A percentile compares a stretch with the other conserved stretches of the same genome.
Conservation (phyloP, 2,113 vertebrate species). For the Aspiorhynchus laticeps region DNA sequence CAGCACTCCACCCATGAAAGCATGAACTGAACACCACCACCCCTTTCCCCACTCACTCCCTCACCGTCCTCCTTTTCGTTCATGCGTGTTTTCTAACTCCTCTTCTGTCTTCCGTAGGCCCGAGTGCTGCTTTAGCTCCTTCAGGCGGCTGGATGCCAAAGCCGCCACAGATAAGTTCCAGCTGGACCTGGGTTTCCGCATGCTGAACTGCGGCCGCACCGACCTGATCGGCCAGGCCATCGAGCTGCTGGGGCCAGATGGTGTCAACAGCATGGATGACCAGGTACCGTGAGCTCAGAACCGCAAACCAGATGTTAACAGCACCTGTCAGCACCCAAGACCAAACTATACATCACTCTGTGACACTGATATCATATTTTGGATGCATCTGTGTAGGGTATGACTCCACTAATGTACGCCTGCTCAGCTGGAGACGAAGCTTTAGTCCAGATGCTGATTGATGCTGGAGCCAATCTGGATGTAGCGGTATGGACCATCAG, state of each 20-base stretch:
- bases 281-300: slow-evolving; percentile 78
- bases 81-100: background rate
- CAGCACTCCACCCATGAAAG: slow-evolving; percentile 28
- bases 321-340: slow-evolving; percentile 15
- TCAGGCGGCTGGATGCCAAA: slow-evolving; percentile 91
- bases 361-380: slow-evolving; percentile 17
- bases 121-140: slow-evolving; percentile 95
- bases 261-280: slow-evolving; percentile 97
- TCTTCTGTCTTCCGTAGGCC: slow-evolving; percentile 74
- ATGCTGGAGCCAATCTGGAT: slow-evolving; percentile 91
- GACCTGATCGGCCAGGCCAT: slow-evolving; percentile 96
- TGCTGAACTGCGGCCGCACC: slow-evolving; percentile 96
- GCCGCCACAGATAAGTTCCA: slow-evolving; percentile 94
- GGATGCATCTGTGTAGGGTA: slow-evolving; percentile 75
- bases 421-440: slow-evolving; percentile 96
- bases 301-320: slow-evolving; percentile 10
- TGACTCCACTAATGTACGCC: slow-evolving; percentile 97
- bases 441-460: slow-evolving; percentile 96
- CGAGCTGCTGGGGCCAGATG: slow-evolving; percentile 85
- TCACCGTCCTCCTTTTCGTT: background rate
- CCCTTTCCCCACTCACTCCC: background rate
- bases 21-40: background rate
- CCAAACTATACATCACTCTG: slow-evolving; percentile 2
- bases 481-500: slow-evolving; percentile 68
- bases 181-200: slow-evolving; percentile 94